A percentile compares a stretch with the other conserved stretches of the same genome.
Evolutionary conservation across 2,113 vertebrate species (phyloP).

Genomic region (Varanus komodoensis): DNA sequence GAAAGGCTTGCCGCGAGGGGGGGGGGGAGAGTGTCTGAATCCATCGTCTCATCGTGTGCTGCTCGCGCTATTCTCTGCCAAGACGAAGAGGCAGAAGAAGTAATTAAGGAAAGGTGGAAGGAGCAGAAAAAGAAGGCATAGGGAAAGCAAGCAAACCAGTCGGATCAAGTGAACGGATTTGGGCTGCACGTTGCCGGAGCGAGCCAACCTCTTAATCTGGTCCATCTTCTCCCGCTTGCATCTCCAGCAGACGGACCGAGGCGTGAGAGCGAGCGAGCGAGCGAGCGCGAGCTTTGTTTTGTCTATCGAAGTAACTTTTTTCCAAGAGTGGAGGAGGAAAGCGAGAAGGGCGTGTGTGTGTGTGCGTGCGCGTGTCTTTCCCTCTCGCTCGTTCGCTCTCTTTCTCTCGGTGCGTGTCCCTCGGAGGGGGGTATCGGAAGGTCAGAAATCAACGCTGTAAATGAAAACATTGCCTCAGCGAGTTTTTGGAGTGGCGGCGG

Average conservation of each 20-base stretch:
- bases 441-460: conserved; percentile 73
- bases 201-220: conserved; percentile 71
- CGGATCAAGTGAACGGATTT: conserved; percentile 69
- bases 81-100: conserved; percentile 5
- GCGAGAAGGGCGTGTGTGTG: conserved; percentile 28
- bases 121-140: conserved; percentile 28
- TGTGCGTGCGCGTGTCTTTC: neutral
- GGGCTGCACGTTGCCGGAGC: conserved; percentile 71
- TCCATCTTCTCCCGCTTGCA: conserved; percentile 69
- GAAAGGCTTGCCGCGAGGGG: conserved; percentile 71
- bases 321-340: conserved; percentile 18
- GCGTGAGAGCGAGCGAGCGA: conserved; percentile 36
- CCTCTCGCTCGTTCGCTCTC: too few species aligned
- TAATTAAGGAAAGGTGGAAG: conserved; percentile 19
- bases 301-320: conserved; percentile 75
- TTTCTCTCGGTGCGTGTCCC: too few species aligned
- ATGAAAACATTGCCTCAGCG: conserved; percentile 77
- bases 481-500: conserved; percentile 76
- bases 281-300: conserved; percentile 70
- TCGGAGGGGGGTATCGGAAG: conserved; percentile 49
- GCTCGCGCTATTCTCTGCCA: neutral
- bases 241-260: conserved; percentile 69
- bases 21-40: conserved; percentile 78
- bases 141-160: conserved; percentile 24
- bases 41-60: conserved; percentile 72